Base-by-base conservation (phyloP, 2,113 vertebrate genomes). In the Rhynchomys soricoides region DNA sequence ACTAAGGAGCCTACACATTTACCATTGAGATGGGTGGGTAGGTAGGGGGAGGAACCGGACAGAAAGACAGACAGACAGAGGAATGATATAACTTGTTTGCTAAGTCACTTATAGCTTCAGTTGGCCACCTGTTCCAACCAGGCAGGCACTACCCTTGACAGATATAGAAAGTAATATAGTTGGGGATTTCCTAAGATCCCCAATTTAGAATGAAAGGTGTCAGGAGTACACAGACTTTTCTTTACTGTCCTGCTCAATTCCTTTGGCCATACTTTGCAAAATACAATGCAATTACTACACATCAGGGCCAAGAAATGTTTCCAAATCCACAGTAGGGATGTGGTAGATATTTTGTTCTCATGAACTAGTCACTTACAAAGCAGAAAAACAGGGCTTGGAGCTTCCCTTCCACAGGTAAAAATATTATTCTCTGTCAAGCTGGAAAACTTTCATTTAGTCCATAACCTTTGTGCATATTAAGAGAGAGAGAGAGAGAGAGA, bases 361-460 rank as follows among this genome's bases (percentile, higher is more conserved):
- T 91, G 92, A 93, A 96, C 87, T 95, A 90, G 97, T 97, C 95
- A 98, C 94, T 98, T 98, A 97, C 98, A 98, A 95, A 96, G 95
- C 82, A 97, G 90, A 97, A 98, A 98, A 97, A 98, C 96, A 97
- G 75, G 93, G 50, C 95, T 96, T 96, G 95, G 97, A 97, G 95
- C 98, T 98, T 98, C 98, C 73, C 92, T 97, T 90, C 74, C 66
- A 93, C 97, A 97, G 97, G 89, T 73, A 88, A 97, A 97, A 98
- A 95, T 97, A 96, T 75, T 82, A 97, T 97, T 98, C 95, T 97
- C 66, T 96, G 93, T 81, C 97, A 96, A 98, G 87, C 97, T 94
- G 93, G 94, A 93, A 98, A 98, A 95, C 34, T 90, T 94, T 92
- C 86, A 91, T 98, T 98, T 95, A 98, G 97, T 48, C 5, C 50